Base-by-base conservation (phyloP, 1,140 invertebrate species). In the Centruroides sculpturatus region DNA sequence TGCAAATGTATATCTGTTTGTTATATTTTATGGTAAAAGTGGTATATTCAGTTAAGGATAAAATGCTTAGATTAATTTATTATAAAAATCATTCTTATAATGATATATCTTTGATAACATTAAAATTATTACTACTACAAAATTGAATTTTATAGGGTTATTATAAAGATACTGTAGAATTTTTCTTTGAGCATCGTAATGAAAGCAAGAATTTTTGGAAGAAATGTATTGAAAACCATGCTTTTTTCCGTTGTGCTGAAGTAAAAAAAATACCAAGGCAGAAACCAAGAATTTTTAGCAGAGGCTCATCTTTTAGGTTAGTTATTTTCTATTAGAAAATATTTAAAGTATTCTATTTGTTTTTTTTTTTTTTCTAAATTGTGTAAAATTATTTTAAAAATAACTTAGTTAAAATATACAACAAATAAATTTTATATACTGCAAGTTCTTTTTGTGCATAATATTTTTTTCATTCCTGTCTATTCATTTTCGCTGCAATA, bases 191-290 rank as follows among this genome's bases (percentile, higher is more conserved):
- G 61, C 86, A 88, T 35, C 81, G 96, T 61, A 97, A 99, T 77
- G 91, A 97, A 67, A 98, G 95, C 77, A 99, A 99, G 79, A 95
- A 92, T 72, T 98, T 99, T 74, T 99, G 96, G 96, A 99, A 99
- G 76, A 96, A 97, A 71, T 98, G 94, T 74, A 94, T 99, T 1
- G 96, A 99, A 78, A 95, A 99, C 79, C 93, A 98, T 74, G 91
- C 91, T 35, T 98, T 98, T 76, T 98, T 98, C 77, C 83, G 93
- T 13, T 96, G 90, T 74, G 82, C 85, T 1, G 79, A 83, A 35
- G 85, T 91, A 9, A 87, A 89, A 75, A 81, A 82, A 70, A 80
- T 86, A 23, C 83, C 73, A n/a, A 72, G 92, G 47, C 87, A 92
- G 69, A 92, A 92, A 74, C 87, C 90, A 1, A 78, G 89, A 65